Evolutionary conservation across 2,113 vertebrate species (phyloP).

Genomic region (Pteruthius melanotis): DNA sequence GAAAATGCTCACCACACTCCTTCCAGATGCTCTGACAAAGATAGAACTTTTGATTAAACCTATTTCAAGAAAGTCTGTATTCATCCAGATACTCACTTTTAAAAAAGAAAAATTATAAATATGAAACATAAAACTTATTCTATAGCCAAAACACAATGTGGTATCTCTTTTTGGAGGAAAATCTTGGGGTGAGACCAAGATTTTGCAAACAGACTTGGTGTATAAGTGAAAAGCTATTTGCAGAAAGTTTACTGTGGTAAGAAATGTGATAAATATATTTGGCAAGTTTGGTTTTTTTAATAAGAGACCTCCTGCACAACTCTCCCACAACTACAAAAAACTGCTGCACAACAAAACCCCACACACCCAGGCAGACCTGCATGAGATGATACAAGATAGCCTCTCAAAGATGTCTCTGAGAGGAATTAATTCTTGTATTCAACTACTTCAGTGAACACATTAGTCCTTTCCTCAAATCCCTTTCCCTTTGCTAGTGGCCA

Average conservation of each 20-base stretch:
- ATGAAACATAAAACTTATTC: not conserved
- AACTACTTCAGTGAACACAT: not conserved
- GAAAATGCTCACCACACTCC: not conserved
- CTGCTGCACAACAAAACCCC: not conserved
- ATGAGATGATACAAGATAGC: not conserved
- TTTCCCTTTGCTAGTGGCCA: not conserved
- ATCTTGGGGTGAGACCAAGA: not conserved
- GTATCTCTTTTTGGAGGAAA: not conserved
- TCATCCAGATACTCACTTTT: not conserved
- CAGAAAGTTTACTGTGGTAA: not conserved
- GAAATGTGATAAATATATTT: not conserved
- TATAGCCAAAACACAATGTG: not conserved
- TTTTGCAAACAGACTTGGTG: not conserved
- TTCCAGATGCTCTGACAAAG: not conserved
- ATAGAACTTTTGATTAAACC: not conserved
- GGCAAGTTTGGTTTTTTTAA: not conserved
- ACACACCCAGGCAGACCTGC: not conserved
- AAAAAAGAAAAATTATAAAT: not conserved
- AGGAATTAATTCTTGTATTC: not conserved
- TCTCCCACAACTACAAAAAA: not conserved
- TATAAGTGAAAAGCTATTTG: not conserved
- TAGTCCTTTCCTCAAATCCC: not conserved
- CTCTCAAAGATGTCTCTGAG: not conserved
- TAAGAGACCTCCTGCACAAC: not conserved
- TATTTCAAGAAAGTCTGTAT: not conserved